These are phyloP conservation scores for Helleia helle DNA, from an alignment of 2,888 invertebrate genomes.

Conservation along the genomic window DNA sequence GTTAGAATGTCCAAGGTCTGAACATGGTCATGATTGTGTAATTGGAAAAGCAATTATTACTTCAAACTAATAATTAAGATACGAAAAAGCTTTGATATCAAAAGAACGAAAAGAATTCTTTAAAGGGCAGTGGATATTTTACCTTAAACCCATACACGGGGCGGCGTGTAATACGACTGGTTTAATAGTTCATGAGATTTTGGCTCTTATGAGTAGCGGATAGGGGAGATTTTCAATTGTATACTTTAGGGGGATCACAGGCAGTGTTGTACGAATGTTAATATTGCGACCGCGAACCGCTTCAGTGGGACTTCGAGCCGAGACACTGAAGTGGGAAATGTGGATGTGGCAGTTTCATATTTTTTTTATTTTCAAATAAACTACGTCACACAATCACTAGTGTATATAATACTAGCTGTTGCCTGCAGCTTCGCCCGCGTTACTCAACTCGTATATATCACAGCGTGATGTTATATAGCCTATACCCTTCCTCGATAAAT, in stretches of 20 bases:
- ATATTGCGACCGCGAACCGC: conserved; percentile 56
- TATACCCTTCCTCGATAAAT: too few relatives aligned
- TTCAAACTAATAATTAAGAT: conserved; percentile 7
- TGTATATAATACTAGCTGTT: too few relatives aligned
- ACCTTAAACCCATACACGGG: conserved; percentile 13
- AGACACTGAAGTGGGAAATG: conserved; percentile 19
- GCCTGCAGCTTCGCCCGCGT: too few relatives aligned
- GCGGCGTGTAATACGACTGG: neutral
- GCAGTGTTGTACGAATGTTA: conserved; percentile 54
- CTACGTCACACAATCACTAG: too few relatives aligned
- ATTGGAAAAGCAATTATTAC: conserved; percentile 2
- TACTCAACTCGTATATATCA: too few relatives aligned
- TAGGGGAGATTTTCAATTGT: conserved; percentile 29
- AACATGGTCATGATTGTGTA: neutral
- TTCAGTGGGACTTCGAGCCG: conserved; percentile 44
- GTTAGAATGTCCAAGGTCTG: too few relatives aligned
- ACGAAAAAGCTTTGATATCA: conserved; percentile 6
- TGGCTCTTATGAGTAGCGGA: conserved; percentile 29
- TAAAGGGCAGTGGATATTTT: conserved; percentile 15
- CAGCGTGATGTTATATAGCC: too few relatives aligned
- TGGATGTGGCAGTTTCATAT: conserved; percentile 7
- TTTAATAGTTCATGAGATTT: conserved; percentile 2
- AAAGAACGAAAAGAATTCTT: conserved; percentile 13
- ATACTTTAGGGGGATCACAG: conserved; percentile 21
- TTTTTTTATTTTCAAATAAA: too few relatives aligned